Evolutionary conservation across 2,113 vertebrate species (phyloP).

Genomic region (Equus quagga): DNA sequence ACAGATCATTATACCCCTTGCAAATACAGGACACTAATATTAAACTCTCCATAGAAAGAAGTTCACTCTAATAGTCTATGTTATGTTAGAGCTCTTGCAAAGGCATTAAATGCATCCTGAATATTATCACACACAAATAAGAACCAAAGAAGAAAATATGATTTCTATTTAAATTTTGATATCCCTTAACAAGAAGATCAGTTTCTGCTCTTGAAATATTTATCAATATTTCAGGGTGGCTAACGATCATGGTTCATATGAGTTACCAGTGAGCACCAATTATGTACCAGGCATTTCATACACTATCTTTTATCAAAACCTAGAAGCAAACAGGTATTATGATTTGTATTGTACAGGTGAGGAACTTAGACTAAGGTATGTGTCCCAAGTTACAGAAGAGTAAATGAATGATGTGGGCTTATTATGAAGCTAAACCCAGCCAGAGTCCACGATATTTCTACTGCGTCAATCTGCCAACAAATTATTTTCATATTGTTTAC

Average conservation of each 20-base stretch:
- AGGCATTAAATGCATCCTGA: neutral
- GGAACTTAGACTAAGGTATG: neutral
- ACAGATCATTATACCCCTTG: rapidly evolving
- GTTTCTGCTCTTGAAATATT: neutral
- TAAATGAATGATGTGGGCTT: neutral
- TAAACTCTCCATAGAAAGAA: neutral
- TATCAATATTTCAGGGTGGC: neutral
- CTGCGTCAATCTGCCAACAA: neutral
- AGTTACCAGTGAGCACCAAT: neutral
- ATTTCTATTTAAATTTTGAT: neutral
- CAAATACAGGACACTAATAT: neutral
- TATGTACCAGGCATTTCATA: too few species aligned
- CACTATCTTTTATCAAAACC: neutral
- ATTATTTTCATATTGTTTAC: neutral
- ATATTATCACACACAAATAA: neutral
- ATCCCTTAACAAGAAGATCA: neutral
- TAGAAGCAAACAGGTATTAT: neutral
- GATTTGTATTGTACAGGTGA: neutral
- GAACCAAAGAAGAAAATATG: neutral
- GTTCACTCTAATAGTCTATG: neutral
- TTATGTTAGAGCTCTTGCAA: neutral
- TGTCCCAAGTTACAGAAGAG: neutral
- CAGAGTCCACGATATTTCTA: neutral
- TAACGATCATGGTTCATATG: neutral
- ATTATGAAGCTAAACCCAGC: neutral